Evolutionary conservation across 2,888 invertebrate species (phyloP).

Genomic region (Brachylomia viminalis): DNA sequence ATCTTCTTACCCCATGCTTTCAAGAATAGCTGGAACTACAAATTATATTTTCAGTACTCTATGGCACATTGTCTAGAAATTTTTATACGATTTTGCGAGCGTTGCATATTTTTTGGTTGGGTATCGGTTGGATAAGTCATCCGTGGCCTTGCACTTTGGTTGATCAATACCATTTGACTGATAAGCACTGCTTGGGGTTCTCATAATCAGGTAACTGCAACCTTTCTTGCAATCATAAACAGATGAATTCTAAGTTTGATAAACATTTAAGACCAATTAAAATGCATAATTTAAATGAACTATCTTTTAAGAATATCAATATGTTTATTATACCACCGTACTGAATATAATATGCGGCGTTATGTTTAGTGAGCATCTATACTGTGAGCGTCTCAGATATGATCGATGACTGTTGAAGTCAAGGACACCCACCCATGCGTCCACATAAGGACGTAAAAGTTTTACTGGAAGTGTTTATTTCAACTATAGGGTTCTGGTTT

Average conservation of each 20-base stretch:
- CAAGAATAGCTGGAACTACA: not conserved
- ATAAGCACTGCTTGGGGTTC: not conserved
- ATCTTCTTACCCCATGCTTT: not conserved
- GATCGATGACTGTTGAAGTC: conserved; percentile 77
- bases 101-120: not conserved
- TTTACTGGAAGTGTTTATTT: conserved; percentile 53
- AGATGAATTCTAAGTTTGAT: not conserved
- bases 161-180: no score
- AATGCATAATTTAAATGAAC: not conserved
- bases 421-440: conserved; percentile 80
- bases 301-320: conserved; percentile 10
- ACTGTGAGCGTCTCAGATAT: conserved; percentile 69
- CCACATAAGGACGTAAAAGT: conserved; percentile 56
- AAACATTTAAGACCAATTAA: not conserved
- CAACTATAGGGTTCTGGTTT: not conserved
- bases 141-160: not conserved
- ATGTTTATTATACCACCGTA: conserved; percentile 42
- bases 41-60: not conserved
- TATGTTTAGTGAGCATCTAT: conserved; percentile 69
- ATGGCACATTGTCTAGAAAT: not conserved
- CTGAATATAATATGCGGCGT: conserved; percentile 59
- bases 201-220: not conserved
- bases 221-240: not conserved
- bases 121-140: not conserved
- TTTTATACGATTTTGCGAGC: not conserved